These are phyloP conservation scores for Columba janthina DNA, from an alignment of 2,113 vertebrate genomes.

Conservation along the genomic window DNA sequence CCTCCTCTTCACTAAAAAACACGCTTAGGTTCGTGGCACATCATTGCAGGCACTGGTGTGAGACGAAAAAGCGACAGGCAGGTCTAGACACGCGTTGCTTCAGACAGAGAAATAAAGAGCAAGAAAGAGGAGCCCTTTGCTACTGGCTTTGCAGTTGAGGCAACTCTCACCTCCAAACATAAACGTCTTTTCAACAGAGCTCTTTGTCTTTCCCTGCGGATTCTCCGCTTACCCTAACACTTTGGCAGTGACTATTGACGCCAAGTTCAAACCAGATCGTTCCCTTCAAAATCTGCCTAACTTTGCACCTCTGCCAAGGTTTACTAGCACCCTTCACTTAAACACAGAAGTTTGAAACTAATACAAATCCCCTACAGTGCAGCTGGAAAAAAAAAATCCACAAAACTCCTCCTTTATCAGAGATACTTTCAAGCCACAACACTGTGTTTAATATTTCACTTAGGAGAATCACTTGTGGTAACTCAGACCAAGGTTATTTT, in stretches of 20 bases:
- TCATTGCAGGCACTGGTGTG: neutral
- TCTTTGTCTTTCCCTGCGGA: neutral
- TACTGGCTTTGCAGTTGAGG: neutral
- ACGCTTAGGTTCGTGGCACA: neutral
- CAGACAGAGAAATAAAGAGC: neutral
- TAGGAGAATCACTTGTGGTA: neutral
- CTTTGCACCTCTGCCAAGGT: neutral
- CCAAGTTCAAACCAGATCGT: neutral
- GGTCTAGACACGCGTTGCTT: neutral
- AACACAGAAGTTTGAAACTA: neutral
- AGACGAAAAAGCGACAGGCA: neutral
- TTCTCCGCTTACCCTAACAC: neutral
- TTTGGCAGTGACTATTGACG: neutral
- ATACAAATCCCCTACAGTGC: neutral
- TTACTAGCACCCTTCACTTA: neutral
- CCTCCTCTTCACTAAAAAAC: neutral
- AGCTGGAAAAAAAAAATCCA: neutral
- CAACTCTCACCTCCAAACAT: neutral
- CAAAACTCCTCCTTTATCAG: neutral
- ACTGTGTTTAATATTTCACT: neutral
- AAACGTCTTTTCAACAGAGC: neutral
- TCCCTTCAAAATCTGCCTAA: neutral
- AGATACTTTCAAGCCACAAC: neutral
- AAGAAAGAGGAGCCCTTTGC: neutral
- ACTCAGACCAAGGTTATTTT: conserved; percentile 32